Base-by-base conservation (phyloP, 2,113 vertebrate genomes). In the Gasterosteus nipponicus region DNA sequence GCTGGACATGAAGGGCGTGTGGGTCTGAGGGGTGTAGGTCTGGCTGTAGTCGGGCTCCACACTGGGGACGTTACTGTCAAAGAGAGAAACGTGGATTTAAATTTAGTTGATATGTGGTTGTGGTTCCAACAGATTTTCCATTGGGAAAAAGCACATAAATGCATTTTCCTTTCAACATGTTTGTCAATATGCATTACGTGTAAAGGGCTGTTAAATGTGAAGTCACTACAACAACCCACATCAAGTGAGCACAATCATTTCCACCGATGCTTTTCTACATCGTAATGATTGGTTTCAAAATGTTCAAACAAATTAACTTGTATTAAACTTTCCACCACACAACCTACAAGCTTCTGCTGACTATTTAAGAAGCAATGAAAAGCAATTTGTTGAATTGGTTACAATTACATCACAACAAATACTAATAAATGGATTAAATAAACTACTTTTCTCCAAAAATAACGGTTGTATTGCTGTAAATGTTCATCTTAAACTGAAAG, bases 31-130 rank as follows among this genome's bases (percentile, higher is more conserved):
- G 0, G 97, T 99, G 92, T 97, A 98, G 12, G 95, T 96, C 80
- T 98, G 95, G 86, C 94, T 97, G 51, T 98, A 98, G 84, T 99
- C 97, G 69, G 96, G 96, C 91, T 99, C 98, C 57, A 97, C 97
- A 16, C 98, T 99, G 66, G 74, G 63, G 42, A 95, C 90, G 75
- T 95, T 95, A 67, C 90, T 94, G 89, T 11, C 5, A 83, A 5
- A 79, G 35, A 81, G 29, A 68, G 1, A 5, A 47, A 74, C 49
- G 59, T 14, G 12, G 58, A 54, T 64, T 7, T 0, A 16, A n/a
- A 44, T 16, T 1, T 1, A 26, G 5, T 35, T 74, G 18, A 35
- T 58, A 11, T 12, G 5, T 33, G n/a, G n/a, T 26, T 1, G 1
- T n/a, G 4, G 33, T 64, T 64, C 15, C 7, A n/a, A 18, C 7